Evolutionary conservation across 1,140 invertebrate genomes (phyloP).

Genomic region (Episyrphus balteatus): DNA sequence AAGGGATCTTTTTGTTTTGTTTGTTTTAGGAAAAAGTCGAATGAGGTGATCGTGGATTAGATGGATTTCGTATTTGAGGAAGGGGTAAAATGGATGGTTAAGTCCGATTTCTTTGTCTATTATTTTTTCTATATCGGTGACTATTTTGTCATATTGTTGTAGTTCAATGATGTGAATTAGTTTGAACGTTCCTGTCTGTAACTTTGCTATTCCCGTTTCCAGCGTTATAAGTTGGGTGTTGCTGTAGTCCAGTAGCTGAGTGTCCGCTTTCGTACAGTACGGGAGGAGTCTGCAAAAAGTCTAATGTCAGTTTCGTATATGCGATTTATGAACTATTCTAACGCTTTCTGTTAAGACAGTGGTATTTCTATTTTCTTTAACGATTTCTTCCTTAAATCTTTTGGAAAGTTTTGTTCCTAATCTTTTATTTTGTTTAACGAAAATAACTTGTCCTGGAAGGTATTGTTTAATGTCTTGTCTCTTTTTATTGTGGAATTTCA

Average conservation of each 20-base stretch:
- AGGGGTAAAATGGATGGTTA: background rate
- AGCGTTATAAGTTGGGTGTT: slow-evolving; percentile 1
- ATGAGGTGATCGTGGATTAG: background rate
- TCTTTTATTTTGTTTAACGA: slow-evolving; percentile 8
- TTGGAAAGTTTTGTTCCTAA: background rate
- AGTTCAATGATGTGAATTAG: background rate
- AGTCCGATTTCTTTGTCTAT: background rate
- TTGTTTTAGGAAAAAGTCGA: background rate
- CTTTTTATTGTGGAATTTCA: slow-evolving; percentile 5
- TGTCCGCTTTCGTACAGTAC: no score
- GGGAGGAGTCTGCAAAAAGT: no score
- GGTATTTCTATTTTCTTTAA: background rate
- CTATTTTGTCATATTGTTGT: background rate
- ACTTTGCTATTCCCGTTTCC: background rate
- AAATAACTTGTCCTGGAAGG: slow-evolving; percentile 4
- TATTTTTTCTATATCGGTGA: background rate
- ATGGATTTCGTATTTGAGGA: background rate
- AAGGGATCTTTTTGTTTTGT: background rate
- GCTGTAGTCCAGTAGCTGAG: slow-evolving; percentile 3
- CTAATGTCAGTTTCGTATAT: no score
- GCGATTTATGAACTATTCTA: slow-evolving; percentile 1
- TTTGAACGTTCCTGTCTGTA: slow-evolving; percentile 2
- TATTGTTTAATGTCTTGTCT: slow-evolving; percentile 4
- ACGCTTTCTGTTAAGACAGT: background rate
- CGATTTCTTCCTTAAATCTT: background rate